Evolutionary conservation across 1,140 invertebrate genomes (phyloP).

Genomic region (Aphidius ervi): DNA sequence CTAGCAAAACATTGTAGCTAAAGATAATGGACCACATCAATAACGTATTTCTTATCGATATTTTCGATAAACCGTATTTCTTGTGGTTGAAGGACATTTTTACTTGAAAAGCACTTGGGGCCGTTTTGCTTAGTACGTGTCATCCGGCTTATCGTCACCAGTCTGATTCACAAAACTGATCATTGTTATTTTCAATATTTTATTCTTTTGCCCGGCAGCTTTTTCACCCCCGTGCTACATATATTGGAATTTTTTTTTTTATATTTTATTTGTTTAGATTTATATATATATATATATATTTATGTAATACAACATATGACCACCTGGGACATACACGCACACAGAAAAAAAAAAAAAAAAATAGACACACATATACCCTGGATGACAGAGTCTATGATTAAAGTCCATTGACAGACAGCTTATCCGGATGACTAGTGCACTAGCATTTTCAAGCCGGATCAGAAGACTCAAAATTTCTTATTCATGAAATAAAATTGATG

Average conservation of each 20-base stretch:
- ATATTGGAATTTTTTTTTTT: no score
- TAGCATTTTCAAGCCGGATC: slow-evolving; percentile 13
- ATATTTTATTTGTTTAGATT: no score
- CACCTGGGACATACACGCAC: neutral
- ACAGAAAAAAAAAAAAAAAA: neutral
- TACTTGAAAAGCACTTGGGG: no score
- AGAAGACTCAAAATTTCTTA: slow-evolving; percentile 5
- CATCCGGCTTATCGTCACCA: no score
- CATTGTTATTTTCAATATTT: no score
- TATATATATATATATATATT: no score
- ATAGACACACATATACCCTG: slow-evolving; percentile 9
- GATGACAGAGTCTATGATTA: slow-evolving; percentile 35
- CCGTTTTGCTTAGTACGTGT: no score
- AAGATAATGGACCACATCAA: slow-evolving; percentile 13
- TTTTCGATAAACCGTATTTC: slow-evolving; percentile 3
- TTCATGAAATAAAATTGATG: slow-evolving; percentile 1
- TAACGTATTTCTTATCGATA: slow-evolving; percentile 1
- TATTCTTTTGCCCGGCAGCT: no score
- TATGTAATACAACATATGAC: no score
- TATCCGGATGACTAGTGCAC: slow-evolving; percentile 18
- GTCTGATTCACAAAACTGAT: no score
- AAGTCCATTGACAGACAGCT: slow-evolving; percentile 36
- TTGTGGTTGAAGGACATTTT: neutral
- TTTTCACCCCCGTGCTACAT: no score
- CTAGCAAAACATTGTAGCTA: slow-evolving; percentile 13